phyloP scores from a whole-genome alignment of 2,113 vertebrate species.

The Nibea albiflora region DNA sequence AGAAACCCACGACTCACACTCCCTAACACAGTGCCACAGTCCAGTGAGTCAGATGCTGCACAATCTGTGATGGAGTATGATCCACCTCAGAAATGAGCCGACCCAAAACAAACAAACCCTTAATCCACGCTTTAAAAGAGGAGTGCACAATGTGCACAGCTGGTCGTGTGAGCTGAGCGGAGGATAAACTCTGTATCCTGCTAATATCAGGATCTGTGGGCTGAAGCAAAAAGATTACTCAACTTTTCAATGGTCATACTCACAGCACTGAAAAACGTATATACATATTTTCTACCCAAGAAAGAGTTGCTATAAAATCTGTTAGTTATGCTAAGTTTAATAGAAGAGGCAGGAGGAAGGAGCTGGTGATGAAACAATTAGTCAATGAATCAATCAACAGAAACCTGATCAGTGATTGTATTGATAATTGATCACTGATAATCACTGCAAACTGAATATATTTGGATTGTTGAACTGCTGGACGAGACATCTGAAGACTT shows the following conservation, averaged over 20 bases:
- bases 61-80: constrained; percentile 9
- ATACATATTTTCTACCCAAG: background rate
- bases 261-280: background rate
- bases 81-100: constrained; percentile 48
- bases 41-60: constrained; percentile 13
- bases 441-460: too few relatives aligned
- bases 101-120: constrained; percentile 61
- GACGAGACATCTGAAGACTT: too few relatives aligned
- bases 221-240: constrained; percentile 3
- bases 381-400: too few relatives aligned
- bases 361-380: too few relatives aligned
- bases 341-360: too few relatives aligned
- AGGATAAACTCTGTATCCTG: constrained; percentile 34
- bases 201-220: constrained; percentile 1
- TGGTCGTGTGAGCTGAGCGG: constrained; percentile 19
- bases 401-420: too few relatives aligned
- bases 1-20: background rate
- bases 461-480: too few relatives aligned
- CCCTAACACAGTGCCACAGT: background rate
- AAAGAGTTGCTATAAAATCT: background rate
- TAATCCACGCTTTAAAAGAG: constrained; percentile 54
- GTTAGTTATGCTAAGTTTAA: too few relatives aligned
- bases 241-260: background rate
- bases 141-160: constrained; percentile 38
- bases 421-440: too few relatives aligned